Base-by-base conservation (phyloP, 2,888 invertebrate species). In the Brachypterus glaber region DNA sequence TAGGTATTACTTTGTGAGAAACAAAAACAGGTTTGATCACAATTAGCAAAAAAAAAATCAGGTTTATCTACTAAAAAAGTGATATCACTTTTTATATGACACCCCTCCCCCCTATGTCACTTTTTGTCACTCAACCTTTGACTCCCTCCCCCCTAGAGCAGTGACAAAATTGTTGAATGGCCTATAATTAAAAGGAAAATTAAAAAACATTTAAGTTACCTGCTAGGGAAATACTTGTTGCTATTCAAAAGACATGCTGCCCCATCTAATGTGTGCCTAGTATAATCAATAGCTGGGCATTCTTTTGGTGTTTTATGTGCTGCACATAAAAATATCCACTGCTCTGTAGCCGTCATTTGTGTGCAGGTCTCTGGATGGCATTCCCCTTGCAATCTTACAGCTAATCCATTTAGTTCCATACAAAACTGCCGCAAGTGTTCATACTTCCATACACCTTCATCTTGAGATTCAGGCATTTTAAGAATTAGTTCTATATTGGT, bases 301-400 rank as follows among this genome's bases (percentile, higher is more conserved):
- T 98, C 98, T 68, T 98, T 98, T 26, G 98, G 98, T 45, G 97
- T 97, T 74, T 98, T 98, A 66, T 98, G 98, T 27, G 98, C 97
- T 40, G 98, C 98, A 73, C 98, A 98, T 36, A 99, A 71, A 67
- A 98, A 98, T 67, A 99, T 98, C 98, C 98, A 99, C 61, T 98
- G 97, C 67, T 98, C 97, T 17, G 98, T 98, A 17, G 98, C 98
- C 30, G 97, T 98, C 98, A 98, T 99, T 70, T 99, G 97, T 43
- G 88, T 91, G 66, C 98, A 98, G 14, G 87, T 91, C 57, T 92
- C 89, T 25, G 97, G 95, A 59, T 90, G 87, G 65, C 98, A 98
- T 66, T 97, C 96, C 48, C 80, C 81, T 72, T 97, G 97, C 47
- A 98, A 72, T 59, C 89, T 79, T 1, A 98, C 96, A 32, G 97